Percentiles rank a stretch among this genome's conserved stretches.
phyloP scores from a whole-genome alignment of 2,113 vertebrate genomes.

The Psilopsiagon aurifrons region DNA sequence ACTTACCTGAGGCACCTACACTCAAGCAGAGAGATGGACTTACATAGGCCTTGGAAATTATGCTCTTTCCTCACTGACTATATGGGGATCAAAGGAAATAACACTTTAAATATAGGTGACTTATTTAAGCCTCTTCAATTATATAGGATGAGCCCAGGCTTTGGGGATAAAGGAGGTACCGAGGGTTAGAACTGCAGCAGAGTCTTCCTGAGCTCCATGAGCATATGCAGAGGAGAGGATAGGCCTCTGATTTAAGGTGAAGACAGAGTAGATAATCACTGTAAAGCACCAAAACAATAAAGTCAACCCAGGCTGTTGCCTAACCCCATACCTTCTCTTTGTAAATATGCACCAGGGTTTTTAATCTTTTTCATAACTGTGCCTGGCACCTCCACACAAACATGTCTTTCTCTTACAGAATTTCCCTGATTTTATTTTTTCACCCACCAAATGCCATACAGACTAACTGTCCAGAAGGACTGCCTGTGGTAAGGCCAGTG shows the following conservation, averaged over 20 bases:
- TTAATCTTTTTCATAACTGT: neutral
- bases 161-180: neutral
- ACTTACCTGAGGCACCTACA: neutral
- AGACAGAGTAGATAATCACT: neutral
- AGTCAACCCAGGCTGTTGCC: neutral
- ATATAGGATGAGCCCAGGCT: neutral
- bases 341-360: neutral
- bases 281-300: neutral
- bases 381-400: neutral
- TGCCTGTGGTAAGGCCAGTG: neutral
- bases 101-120: neutral
- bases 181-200: neutral
- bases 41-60: neutral
- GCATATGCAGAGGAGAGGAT: accelerated
- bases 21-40: neutral
- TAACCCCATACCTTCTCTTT: neutral
- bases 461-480: neutral
- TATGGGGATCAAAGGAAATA: neutral
- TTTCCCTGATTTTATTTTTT: neutral
- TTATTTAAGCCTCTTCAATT: neutral
- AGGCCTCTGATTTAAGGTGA: neutral
- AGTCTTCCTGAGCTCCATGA: neutral
- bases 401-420: neutral
- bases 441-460: neutral
- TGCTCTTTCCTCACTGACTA: neutral